phyloP scores from a whole-genome alignment of 1,140 invertebrate genomes.

The Sesamia nonagrioides region DNA sequence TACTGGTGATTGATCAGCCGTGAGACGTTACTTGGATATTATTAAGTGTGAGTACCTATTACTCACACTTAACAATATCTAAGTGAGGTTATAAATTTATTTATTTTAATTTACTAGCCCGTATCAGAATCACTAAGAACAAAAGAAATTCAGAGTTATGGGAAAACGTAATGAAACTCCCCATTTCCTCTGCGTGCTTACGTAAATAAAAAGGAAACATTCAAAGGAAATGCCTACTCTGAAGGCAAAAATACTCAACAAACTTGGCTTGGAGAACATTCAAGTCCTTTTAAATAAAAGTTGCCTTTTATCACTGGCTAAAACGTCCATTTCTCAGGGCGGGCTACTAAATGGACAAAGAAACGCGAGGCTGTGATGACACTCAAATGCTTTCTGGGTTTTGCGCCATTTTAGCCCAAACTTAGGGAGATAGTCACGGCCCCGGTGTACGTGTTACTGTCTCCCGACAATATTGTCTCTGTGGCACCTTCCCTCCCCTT shows the following conservation, averaged over 20 bases:
- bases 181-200: constrained; percentile 61
- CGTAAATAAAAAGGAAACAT: constrained; percentile 62
- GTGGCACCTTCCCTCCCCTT: constrained; percentile 11
- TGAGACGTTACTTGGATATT: too few species aligned
- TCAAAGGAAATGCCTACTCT: constrained; percentile 61
- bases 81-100: constrained; percentile 19
- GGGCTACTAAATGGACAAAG: constrained; percentile 62
- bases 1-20: too few species aligned
- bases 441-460: constrained; percentile 13
- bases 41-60: too few species aligned
- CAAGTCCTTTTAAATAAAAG: constrained; percentile 65
- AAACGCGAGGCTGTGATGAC: constrained; percentile 56
- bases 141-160: constrained; percentile 49
- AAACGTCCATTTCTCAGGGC: constrained; percentile 61
- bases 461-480: neutral
- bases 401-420: constrained; percentile 56
- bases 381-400: constrained; percentile 58
- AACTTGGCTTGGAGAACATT: constrained; percentile 57
- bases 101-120: constrained; percentile 27
- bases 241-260: constrained; percentile 60
- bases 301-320: constrained; percentile 66
- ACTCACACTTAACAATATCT: constrained; percentile 10
- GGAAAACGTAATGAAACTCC: constrained; percentile 51
- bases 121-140: constrained; percentile 36
- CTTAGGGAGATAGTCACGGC: constrained; percentile 33